Evolutionary conservation across 2,888 invertebrate genomes (phyloP).

Genomic region (Tipula helvola): DNA sequence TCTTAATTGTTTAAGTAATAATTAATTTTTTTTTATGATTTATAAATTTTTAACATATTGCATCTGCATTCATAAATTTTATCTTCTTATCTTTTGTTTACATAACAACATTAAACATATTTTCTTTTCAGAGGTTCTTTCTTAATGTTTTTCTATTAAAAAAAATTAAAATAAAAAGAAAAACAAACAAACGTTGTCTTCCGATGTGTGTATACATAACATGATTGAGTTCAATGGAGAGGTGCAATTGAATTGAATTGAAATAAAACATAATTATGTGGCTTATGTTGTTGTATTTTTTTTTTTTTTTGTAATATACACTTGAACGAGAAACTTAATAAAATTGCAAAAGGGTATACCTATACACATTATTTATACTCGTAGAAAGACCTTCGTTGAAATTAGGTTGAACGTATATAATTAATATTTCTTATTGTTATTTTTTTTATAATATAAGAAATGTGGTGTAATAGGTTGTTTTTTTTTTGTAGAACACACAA

Average conservation of each 20-base stretch:
- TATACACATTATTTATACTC: not conserved
- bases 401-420: not conserved
- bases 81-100: not conserved
- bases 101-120: not conserved
- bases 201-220: not conserved
- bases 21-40: not conserved
- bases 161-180: not conserved
- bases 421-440: not conserved
- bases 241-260: conserved; percentile 4
- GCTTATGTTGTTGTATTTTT: not conserved
- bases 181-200: not conserved
- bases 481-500: not conserved
- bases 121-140: not conserved
- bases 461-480: not conserved
- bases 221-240: conserved; percentile 4
- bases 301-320: not conserved
- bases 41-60: not conserved
- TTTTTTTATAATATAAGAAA: not conserved
- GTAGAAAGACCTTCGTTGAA: not conserved
- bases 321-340: not conserved
- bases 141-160: not conserved
- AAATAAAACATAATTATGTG: not conserved
- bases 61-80: not conserved
- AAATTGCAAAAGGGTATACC: not conserved
- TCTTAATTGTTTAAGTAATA: not conserved